Evolutionary conservation across 2,888 invertebrate species (phyloP), one percentile per base, ranked within the genome.

Genomic region (Acrobasis consociella): DNA sequence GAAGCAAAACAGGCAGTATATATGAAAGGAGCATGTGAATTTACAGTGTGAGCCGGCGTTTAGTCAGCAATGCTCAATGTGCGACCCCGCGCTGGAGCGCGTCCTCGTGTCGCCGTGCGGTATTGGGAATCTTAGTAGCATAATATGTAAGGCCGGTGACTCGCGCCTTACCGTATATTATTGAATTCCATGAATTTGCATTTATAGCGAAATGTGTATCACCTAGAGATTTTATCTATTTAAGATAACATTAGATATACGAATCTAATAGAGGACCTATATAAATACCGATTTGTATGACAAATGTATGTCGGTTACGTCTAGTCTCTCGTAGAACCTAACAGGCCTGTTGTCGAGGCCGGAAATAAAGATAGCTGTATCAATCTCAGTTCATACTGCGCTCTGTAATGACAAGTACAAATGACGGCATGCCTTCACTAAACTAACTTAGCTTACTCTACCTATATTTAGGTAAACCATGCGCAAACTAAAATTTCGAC

Each of bases 111-210:
- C 74, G 78, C 73, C 74, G 75, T 76, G 78, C 77, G 74, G 73
- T 80, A 76, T 83, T 83, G 82, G 78, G 78, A 84, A 84, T 83
- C 81, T 84, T 82, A 78, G 80, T 90, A 91, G 91, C 91, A 89
- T 91, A 91, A 91, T 91, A 89, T 81, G 85, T 90, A 89, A 90
- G 90, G 72, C 84, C 78, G 71, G 62, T 74, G 68, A 71, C 67
- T 70, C 69, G 66, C 76, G 86, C 81, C 89, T 90, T 91, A 89
- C 81, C 77, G 76, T 73, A 80, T 85, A 80, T 85, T 89, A 86
- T 90, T 91, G 91, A 91, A 92, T 92, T 92, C 91, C 91, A 90
- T 91, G 91, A 92, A 92, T 91, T 91, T 92, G 92, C 92, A 92
- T 92, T 91, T 91, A 90, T 90, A 89, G 85, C 86, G 88, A 91